These are phyloP conservation scores for Mythimna lalbum DNA, from an alignment of 2,888 invertebrate species.

Conservation along the genomic window DNA sequence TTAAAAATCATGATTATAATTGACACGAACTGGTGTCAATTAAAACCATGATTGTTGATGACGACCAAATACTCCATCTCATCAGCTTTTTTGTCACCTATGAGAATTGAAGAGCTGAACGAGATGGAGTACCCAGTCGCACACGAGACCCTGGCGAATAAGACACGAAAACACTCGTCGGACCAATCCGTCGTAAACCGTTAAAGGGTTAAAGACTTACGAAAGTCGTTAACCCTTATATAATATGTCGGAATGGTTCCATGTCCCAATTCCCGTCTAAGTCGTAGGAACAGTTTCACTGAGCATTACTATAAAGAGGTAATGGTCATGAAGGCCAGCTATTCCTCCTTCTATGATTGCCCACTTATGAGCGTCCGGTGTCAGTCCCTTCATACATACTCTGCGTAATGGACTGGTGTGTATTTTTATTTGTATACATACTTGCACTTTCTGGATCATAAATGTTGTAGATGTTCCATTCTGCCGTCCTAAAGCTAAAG, in stretches of 20 bases:
- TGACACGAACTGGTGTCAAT: too few relatives aligned
- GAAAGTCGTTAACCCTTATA: not conserved
- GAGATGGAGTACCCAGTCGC: too few relatives aligned
- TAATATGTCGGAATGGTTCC: conserved; percentile 5
- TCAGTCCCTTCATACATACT: conserved; percentile 44
- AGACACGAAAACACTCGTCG: too few relatives aligned
- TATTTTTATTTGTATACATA: conserved; percentile 10
- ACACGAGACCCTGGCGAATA: too few relatives aligned
- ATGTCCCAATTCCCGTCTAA: conserved; percentile 20
- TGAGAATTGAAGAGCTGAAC: too few relatives aligned
- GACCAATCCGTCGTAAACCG: too few relatives aligned
- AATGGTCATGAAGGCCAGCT: conserved; percentile 62
- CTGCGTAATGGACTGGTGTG: conserved; percentile 5
- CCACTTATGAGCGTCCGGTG: conserved; percentile 74
- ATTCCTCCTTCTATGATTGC: conserved; percentile 63
- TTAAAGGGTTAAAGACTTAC: not conserved
- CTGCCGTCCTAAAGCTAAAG: too few relatives aligned
- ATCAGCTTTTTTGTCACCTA: too few relatives aligned
- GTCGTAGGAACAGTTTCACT: conserved; percentile 44
- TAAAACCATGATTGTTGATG: too few relatives aligned
- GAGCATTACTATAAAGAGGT: conserved; percentile 64
- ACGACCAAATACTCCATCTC: too few relatives aligned
- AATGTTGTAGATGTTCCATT: not conserved
- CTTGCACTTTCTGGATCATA: conserved; percentile 8
- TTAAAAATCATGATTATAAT: not conserved